Evolutionary conservation across 2,113 vertebrate species (phyloP).

Genomic region (Trematomus loennbergii): DNA sequence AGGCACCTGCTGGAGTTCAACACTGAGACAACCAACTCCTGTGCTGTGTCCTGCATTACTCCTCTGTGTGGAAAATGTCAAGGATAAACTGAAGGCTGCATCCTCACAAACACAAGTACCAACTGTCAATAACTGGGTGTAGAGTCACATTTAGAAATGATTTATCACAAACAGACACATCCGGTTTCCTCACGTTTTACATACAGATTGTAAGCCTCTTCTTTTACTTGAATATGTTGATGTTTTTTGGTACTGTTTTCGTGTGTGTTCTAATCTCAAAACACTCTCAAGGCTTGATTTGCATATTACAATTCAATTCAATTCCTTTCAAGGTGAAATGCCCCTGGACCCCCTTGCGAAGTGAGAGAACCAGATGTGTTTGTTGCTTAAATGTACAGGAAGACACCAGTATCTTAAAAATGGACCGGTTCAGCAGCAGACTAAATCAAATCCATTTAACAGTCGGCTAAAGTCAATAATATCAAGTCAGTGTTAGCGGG

Average conservation of each 20-base stretch:
- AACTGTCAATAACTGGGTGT: neutral
- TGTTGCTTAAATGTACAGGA: conserved; percentile 12
- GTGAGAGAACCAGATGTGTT: neutral
- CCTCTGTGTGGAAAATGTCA: neutral
- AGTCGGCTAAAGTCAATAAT: conserved; percentile 56
- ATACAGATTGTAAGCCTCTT: neutral
- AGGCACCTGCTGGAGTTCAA: neutral
- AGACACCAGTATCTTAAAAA: conserved; percentile 30
- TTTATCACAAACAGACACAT: neutral
- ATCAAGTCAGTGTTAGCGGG: conserved; percentile 36
- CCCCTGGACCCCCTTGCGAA: neutral
- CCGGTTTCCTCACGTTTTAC: neutral
- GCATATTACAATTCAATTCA: too few relatives aligned
- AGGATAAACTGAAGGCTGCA: neutral
- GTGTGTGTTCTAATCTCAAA: too few relatives aligned
- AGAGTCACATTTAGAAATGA: neutral
- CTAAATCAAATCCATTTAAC: conserved; percentile 43
- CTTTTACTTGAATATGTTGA: neutral
- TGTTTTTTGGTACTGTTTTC: too few relatives aligned
- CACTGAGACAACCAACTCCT: neutral
- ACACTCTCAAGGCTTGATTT: too few relatives aligned
- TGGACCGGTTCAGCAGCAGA: conserved; percentile 21
- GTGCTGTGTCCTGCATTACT: neutral
- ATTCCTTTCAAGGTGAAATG: too few relatives aligned
- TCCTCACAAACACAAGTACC: neutral